Percentiles rank a stretch among this genome's conserved stretches.
Conservation (phyloP, 2,797 vertebrate genomes). For the Glyptemys insculpta region DNA sequence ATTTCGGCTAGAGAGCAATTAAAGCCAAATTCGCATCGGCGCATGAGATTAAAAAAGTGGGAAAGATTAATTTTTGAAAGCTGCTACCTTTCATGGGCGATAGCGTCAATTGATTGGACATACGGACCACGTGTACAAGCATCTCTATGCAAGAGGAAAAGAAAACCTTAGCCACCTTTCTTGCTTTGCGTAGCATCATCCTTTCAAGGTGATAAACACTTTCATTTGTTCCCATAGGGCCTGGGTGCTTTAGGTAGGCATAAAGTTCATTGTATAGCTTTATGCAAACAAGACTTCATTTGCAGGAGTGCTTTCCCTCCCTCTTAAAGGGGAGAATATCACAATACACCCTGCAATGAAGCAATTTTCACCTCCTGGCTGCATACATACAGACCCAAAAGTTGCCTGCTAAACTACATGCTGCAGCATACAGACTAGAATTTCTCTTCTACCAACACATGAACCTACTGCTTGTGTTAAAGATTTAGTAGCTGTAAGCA, state of each 20-base stretch:
- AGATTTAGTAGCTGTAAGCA: not conserved
- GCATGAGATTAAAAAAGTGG: constrained; percentile 25
- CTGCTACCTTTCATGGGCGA: not conserved
- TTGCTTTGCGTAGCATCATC: not conserved
- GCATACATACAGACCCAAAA: not conserved
- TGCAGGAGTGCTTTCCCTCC: not conserved
- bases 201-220: not conserved
- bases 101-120: not conserved
- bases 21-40: constrained; percentile 44
- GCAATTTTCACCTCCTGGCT: not conserved
- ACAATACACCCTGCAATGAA: not conserved
- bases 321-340: not conserved
- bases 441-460: fast-evolving
- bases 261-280: not conserved
- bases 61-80: constrained; percentile 45
- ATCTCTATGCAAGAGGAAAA: not conserved
- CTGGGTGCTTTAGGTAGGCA: not conserved
- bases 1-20: constrained; percentile 39
- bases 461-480: fast-evolving
- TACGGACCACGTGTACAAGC: not conserved
- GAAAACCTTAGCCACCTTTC: not conserved
- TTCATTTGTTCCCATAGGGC: not conserved
- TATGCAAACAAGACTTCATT: not conserved
- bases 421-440: not conserved
- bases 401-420: fast-evolving